These are phyloP conservation scores for Nymphalis polychloros DNA, from an alignment of 2,888 invertebrate species.

Conservation along the genomic window DNA sequence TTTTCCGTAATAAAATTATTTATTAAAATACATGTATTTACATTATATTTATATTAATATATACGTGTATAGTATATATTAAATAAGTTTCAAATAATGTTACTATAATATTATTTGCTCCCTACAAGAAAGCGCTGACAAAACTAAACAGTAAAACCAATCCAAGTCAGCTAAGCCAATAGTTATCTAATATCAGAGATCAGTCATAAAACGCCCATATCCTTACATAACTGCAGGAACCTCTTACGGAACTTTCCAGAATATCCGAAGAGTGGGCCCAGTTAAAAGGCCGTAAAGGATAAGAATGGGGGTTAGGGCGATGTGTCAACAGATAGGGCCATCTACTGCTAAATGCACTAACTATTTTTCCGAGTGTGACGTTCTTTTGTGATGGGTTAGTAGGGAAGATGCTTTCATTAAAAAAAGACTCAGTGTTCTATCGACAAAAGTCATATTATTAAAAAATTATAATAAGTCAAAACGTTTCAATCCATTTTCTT, in stretches of 20 bases:
- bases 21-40: no score
- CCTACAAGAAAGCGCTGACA: not conserved
- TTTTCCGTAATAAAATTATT: no score
- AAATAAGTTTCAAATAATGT: not conserved
- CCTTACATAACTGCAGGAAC: conserved; percentile 14
- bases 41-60: no score
- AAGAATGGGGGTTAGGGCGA: conserved; percentile 33
- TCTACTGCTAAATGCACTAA: conserved; percentile 37
- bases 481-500: no score
- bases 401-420: conserved; percentile 28
- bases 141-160: not conserved
- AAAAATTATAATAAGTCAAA: no score
- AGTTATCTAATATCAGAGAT: conserved; percentile 22
- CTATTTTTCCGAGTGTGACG: conserved; percentile 36
- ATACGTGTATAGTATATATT: no score
- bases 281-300: conserved; percentile 37
- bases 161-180: conserved; percentile 20
- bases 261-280: conserved; percentile 21
- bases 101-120: not conserved
- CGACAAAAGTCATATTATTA: no score
- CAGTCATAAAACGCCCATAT: conserved; percentile 16
- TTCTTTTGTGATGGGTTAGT: conserved; percentile 17
- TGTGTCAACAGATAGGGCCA: conserved; percentile 38
- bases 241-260: conserved; percentile 27
- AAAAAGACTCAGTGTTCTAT: not conserved